These are phyloP conservation scores for Acutogordius australiensis DNA, from an alignment of 2,888 invertebrate genomes.

Conservation along the genomic window DNA sequence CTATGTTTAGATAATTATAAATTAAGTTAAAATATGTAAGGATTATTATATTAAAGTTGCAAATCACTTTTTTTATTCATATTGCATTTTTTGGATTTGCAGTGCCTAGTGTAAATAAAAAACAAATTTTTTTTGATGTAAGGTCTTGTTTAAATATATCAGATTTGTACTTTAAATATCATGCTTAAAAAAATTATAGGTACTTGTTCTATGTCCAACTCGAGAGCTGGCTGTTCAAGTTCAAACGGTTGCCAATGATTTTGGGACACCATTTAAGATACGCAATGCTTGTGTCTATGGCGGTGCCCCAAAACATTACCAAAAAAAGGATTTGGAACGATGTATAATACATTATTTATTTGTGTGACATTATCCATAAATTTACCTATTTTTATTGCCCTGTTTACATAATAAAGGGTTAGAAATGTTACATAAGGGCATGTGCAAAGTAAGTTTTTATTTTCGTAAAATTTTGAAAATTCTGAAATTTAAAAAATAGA, in stretches of 20 bases:
- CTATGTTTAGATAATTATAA: no score
- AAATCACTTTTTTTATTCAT: no score
- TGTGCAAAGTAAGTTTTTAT: no score
- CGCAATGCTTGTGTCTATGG: constrained; percentile 81
- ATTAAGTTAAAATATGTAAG: no score
- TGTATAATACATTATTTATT: constrained; percentile 14
- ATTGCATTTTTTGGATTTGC: no score
- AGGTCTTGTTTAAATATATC: neutral
- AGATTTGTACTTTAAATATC: neutral
- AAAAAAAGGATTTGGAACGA: constrained; percentile 27
- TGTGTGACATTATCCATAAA: neutral
- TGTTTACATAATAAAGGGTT: no score
- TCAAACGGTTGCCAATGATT: constrained; percentile 59
- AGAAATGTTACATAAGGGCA: no score
- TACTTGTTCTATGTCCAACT: constrained; percentile 54
- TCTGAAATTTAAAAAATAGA: neutral
- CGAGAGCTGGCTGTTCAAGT: constrained; percentile 41
- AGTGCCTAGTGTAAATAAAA: no score
- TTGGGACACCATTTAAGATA: constrained; percentile 50
- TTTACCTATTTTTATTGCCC: no score
- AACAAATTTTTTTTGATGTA: no score
- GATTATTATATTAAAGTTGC: no score
- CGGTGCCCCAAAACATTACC: constrained; percentile 69
- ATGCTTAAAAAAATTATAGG: constrained; percentile 16
- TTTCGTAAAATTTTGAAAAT: no score